Evolutionary conservation across 1,140 invertebrate species (phyloP).

Genomic region (Drosophila auraria): DNA sequence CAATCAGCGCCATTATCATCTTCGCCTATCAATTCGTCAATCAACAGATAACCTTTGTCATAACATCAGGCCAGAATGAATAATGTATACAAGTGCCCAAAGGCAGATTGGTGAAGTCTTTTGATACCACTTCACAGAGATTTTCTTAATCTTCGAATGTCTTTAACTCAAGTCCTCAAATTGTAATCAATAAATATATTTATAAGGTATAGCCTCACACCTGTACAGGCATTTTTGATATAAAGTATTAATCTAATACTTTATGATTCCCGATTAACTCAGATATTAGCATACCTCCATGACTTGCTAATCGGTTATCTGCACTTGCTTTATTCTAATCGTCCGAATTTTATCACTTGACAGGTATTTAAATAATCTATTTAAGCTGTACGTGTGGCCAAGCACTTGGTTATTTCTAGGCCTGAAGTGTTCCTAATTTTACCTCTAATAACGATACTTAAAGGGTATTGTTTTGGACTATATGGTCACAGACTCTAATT

Average conservation of each 20-base stretch:
- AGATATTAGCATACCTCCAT: background rate
- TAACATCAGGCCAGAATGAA: background rate
- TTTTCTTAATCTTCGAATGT: background rate
- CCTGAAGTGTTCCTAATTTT: background rate
- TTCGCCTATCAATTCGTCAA: slow-evolving; percentile 13
- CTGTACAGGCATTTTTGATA: background rate
- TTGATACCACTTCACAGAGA: background rate
- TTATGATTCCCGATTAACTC: background rate
- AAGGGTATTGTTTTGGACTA: slow-evolving; percentile 2
- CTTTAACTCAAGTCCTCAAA: background rate
- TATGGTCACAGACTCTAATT: background rate
- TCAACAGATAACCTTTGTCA: background rate
- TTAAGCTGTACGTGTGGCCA: background rate
- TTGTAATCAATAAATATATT: background rate
- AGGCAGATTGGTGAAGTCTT: background rate
- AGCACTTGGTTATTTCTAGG: too few species aligned
- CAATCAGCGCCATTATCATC: slow-evolving; percentile 10
- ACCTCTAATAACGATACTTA: background rate
- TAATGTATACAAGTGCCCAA: background rate
- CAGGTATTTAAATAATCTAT: slow-evolving; percentile 1
- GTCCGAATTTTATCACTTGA: background rate
- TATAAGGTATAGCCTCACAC: background rate
- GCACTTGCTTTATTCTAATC: background rate
- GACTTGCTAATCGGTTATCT: background rate
- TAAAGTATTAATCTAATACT: background rate